Evolutionary conservation across 2,113 vertebrate species (phyloP), one percentile per base, ranked within the genome.

Genomic region (Isurus oxyrinchus): DNA sequence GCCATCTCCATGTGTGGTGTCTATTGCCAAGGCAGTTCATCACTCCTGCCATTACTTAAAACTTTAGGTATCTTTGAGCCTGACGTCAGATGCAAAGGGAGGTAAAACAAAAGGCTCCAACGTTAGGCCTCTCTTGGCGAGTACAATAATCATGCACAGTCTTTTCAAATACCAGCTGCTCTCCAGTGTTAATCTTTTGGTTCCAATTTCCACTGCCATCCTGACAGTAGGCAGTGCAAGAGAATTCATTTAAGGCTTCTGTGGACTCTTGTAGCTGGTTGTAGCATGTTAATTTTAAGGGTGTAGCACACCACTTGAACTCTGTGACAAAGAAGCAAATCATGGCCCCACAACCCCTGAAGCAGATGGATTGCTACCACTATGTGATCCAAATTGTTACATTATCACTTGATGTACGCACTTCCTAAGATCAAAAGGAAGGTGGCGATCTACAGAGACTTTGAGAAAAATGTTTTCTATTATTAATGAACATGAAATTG

Each of bases 401-500:
- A 72, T 53, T 72, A 35, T 55, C 67, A 95, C 94, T 69, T 72
- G 21, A 35, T 13, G 6, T 35, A 27, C 40, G 21, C 61, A 49
- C 16, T 67, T 67, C 25, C 21, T 3, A 16, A 72, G 94, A 95
- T 95, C 67, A 53, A 72, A 95, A 31, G 6, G n/a, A 35, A 53
- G 25, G 16, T 53, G 44, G 27, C 16, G 66, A 49, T 66, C n/a
- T 95, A 44, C 66, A 91, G 59, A 40, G 59, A n/a, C 59, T 63
- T 63, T 31, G 66, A 95, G 67, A 72, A 53, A 95, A 72, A 49
- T 53, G 5, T 69, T 95, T 76, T 95, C 94, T 55, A 95, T 95
- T 72, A 95, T 95, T 95, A 72, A 95, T 95, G 94, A 53, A 95
- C 8, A 55, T 95, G 94, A 95, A 55, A 95, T 95, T 95, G 94